Evolutionary conservation across 2,888 invertebrate species (phyloP).

Genomic region (Cecidostiba fungosa): DNA sequence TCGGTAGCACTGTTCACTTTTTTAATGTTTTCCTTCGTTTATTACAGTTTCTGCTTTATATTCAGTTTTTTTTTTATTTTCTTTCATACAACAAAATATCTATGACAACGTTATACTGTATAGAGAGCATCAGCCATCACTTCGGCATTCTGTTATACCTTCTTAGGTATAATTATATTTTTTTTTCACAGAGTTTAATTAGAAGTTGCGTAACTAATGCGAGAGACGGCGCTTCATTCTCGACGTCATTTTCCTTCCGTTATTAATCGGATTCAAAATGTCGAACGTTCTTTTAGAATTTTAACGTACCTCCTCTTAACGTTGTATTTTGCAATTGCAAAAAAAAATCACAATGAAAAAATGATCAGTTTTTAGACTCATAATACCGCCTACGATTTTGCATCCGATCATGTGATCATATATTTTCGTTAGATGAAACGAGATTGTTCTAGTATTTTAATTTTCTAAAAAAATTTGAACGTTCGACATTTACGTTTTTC

Average conservation of each 20-base stretch:
- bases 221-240: conserved; percentile 34
- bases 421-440: neutral
- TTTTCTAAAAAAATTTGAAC: neutral
- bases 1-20: conserved; percentile 61
- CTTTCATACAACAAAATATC: conserved; percentile 79
- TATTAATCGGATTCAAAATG: conserved; percentile 8
- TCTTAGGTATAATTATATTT: conserved; percentile 38
- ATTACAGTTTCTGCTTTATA: conserved; percentile 63
- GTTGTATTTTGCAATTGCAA: neutral
- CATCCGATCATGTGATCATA: neutral
- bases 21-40: conserved; percentile 57
- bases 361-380: neutral
- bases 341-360: neutral
- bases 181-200: conserved; percentile 54
- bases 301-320: neutral
- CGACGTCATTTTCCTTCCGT: conserved; percentile 23
- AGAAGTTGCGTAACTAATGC: conserved; percentile 55
- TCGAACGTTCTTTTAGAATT: conserved; percentile 26
- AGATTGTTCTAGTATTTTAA: neutral
- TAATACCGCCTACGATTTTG: neutral
- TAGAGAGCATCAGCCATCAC: conserved; percentile 57
- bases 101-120: conserved; percentile 76
- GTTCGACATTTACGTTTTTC: conserved; percentile 35
- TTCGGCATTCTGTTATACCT: conserved; percentile 33
- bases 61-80: conserved; percentile 63